These are phyloP conservation scores for Drosophila vallismaia DNA, from an alignment of 2,888 invertebrate species.

Conservation along the genomic window DNA sequence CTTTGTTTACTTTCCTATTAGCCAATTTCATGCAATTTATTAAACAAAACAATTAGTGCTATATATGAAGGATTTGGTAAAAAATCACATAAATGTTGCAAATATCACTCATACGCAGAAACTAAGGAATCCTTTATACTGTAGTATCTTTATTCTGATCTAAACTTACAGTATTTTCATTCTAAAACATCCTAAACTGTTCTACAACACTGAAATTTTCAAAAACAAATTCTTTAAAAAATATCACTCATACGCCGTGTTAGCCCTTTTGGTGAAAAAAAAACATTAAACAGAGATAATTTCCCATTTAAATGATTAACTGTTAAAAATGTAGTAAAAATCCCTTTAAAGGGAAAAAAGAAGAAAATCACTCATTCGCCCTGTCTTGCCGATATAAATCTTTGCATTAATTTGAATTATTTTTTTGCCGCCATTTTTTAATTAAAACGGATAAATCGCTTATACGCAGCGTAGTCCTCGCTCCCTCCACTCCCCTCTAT, in stretches of 20 bases:
- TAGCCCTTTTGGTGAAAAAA: not conserved
- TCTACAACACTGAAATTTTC: not conserved
- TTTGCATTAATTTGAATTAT: constrained; percentile 5
- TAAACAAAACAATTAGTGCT: not conserved
- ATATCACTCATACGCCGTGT: constrained; percentile 47
- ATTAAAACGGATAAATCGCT: constrained; percentile 18
- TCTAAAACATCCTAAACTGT: not conserved
- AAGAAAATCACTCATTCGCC: constrained; percentile 46
- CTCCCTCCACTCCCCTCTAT: not conserved
- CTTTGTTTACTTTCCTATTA: constrained; percentile 47
- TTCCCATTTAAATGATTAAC: no score
- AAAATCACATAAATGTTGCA: not conserved
- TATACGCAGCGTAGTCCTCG: constrained; percentile 4
- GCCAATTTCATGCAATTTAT: not conserved
- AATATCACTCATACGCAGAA: no score
- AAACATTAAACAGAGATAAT: not conserved
- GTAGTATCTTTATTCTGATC: not conserved
- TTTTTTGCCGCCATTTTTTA: constrained; percentile 8
- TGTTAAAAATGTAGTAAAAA: no score
- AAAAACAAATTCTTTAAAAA: not conserved
- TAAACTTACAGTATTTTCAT: not conserved
- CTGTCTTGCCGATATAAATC: not conserved
- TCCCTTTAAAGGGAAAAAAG: no score
- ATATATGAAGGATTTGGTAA: not conserved
- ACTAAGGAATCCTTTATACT: not conserved